Percentiles rank a stretch among this genome's conserved stretches.
Conservation (phyloP, 2,888 invertebrate genomes). For the Spodoptera littoralis region DNA sequence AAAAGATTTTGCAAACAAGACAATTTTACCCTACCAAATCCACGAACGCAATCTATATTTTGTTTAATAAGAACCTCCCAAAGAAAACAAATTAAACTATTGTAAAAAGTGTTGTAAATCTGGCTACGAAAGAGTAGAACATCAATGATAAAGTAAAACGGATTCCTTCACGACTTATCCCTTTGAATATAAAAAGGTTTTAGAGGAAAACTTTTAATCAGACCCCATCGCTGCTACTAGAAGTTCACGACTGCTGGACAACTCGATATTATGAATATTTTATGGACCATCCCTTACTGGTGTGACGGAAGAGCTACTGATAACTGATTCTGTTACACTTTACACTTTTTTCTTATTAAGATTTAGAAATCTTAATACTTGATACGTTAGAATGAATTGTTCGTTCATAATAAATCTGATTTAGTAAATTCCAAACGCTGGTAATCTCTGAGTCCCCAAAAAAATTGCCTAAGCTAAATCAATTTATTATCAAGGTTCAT, state of each 20-base stretch:
- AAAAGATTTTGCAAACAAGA: neutral
- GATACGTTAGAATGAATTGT: too few relatives aligned
- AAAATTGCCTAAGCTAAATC: too few relatives aligned
- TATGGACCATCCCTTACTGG: neutral
- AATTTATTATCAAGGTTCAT: too few relatives aligned
- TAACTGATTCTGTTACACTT: conserved; percentile 1
- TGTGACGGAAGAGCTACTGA: neutral
- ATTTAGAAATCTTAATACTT: too few relatives aligned
- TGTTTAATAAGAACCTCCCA: conserved; percentile 51
- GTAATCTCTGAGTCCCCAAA: too few relatives aligned
- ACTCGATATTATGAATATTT: conserved; percentile 13
- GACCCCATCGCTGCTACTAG: conserved; percentile 73
- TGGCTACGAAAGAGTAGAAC: conserved; percentile 60
- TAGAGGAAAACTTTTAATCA: conserved; percentile 86
- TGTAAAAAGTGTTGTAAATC: conserved; percentile 62
- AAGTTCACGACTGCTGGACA: conserved; percentile 57
- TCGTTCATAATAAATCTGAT: too few relatives aligned
- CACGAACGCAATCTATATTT: conserved; percentile 40
- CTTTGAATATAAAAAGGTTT: conserved; percentile 84
- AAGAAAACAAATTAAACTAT: conserved; percentile 64
- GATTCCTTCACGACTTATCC: conserved; percentile 80
- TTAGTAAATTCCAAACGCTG: too few relatives aligned
- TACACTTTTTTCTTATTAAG: too few relatives aligned
- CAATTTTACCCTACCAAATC: neutral
- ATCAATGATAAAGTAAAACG: conserved; percentile 79